Conservation (phyloP, 2,888 invertebrate species). For the Odontomyia ornata region DNA sequence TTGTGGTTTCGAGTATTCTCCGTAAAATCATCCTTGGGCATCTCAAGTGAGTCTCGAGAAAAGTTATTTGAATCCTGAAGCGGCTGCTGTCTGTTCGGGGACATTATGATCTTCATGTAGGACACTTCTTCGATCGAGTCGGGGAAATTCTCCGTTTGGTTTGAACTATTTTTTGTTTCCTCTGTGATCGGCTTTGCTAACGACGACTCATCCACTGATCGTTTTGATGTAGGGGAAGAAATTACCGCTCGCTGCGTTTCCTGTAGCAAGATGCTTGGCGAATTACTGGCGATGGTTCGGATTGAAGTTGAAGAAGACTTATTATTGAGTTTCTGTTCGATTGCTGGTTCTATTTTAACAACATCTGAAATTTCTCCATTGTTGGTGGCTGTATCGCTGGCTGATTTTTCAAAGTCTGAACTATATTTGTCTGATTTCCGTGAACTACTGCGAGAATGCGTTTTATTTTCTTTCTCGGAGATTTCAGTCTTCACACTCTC, state of each 20-base stretch:
- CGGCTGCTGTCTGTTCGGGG: neutral
- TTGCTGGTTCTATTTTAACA: neutral
- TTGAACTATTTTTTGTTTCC: conserved; percentile 16
- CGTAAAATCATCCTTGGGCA: conserved; percentile 41
- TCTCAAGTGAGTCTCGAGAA: conserved; percentile 47
- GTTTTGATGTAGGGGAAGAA: neutral
- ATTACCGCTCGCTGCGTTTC: neutral
- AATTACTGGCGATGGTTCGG: neutral
- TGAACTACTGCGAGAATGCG: neutral
- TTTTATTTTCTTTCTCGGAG: neutral
- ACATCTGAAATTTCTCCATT: neutral
- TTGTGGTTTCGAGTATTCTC: neutral
- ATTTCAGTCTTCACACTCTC: neutral
- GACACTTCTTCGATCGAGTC: conserved; percentile 49
- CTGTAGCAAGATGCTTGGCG: neutral
- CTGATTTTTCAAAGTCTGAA: conserved; percentile 48
- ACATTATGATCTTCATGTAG: neutral
- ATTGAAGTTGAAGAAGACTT: conserved; percentile 3
- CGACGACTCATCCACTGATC: too few species aligned
- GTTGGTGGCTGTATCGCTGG: neutral
- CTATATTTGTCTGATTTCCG: conserved; percentile 35
- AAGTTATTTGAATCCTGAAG: conserved; percentile 37
- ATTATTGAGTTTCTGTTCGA: neutral
- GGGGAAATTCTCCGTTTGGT: conserved; percentile 38
- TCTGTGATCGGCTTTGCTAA: neutral